Percentiles rank a stretch among this genome's conserved stretches.
phyloP scores from a whole-genome alignment of 2,113 vertebrate genomes.

The Lepus americanus region DNA sequence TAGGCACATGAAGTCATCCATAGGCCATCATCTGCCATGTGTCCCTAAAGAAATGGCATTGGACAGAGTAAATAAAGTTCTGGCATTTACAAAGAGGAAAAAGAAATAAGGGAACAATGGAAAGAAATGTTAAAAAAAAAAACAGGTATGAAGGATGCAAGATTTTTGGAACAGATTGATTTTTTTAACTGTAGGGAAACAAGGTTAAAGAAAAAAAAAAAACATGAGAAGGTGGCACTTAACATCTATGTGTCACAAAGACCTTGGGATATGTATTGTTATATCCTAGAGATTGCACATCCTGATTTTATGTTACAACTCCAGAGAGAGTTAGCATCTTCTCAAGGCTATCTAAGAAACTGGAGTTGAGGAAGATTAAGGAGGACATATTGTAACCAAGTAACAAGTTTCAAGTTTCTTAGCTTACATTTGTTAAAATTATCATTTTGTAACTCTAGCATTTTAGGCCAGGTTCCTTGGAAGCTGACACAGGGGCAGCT shows the following conservation, averaged over 20 bases:
- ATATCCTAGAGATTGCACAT: not conserved
- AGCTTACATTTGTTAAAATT: not conserved
- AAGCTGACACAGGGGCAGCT: not conserved
- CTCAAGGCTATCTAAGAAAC: not conserved
- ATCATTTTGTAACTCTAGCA: not conserved
- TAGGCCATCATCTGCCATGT: not conserved
- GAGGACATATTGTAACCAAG: not conserved
- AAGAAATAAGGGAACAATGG: not conserved
- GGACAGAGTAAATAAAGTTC: not conserved
- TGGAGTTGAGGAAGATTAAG: not conserved
- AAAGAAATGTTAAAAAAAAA: not conserved
- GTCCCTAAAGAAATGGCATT: not conserved
- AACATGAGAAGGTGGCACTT: not conserved
- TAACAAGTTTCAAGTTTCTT: not conserved
- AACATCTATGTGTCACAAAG: not conserved
- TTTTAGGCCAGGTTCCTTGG: not conserved
- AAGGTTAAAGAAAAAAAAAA: slow-evolving; percentile 15
- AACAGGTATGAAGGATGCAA: not conserved
- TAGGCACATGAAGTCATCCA: not conserved
- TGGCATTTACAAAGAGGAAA: not conserved
- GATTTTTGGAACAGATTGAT: not conserved
- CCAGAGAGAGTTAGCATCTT: not conserved
- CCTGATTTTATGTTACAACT: slow-evolving; percentile 4
- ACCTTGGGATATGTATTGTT: not conserved
- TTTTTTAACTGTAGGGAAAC: not conserved